Evolutionary conservation across 2,888 invertebrate species (phyloP), one percentile per base, ranked within the genome.

Genomic region (Polydrusus cervinus): DNA sequence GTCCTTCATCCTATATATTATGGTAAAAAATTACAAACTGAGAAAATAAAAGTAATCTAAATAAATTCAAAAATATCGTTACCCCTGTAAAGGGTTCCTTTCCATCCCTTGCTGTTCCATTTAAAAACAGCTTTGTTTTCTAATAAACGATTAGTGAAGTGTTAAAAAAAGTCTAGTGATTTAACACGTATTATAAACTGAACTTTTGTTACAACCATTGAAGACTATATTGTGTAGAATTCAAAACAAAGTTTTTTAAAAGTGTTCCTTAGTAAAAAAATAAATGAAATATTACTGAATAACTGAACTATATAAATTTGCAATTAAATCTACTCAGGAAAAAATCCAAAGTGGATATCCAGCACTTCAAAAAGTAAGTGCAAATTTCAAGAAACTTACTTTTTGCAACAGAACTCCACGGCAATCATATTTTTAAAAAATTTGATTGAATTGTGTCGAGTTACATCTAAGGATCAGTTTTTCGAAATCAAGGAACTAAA

Each of bases 251-350:
- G 47, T 47, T 47, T n/a, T 45, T 16, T 47, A 14, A 13, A 16
- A 47, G 47, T 47, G 47, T 47, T 1, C 1, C 47, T 43, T 43
- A n/a, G 43, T 43, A 47, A 16, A 16, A 47, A 1, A 25, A n/a
- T n/a, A n/a, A 43, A 43, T 5, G 13, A 43, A 43, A 43, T 43
- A 47, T 47, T 16, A 47, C 47, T 47, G 1, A 18, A 40, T n/a
- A 18, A 34, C 9, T 11, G 45, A 40, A 18, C 45, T 62, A n/a
- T 65, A 30, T 66, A 18, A 10, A 18, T 70, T 62, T 25, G 30
- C 49, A 68, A 71, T 72, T 62, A 76, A 76, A 70, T 76, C 76
- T 76, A 76, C 76, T 76, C 76, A 77, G 74, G 74, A 77, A 77
- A 77, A 77, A 67, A 25, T 20, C 43, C 25, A 65, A 30, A 57